These are phyloP conservation scores for Dicrurus megarhynchus DNA, from an alignment of 2,113 vertebrate genomes.

Conservation along the genomic window DNA sequence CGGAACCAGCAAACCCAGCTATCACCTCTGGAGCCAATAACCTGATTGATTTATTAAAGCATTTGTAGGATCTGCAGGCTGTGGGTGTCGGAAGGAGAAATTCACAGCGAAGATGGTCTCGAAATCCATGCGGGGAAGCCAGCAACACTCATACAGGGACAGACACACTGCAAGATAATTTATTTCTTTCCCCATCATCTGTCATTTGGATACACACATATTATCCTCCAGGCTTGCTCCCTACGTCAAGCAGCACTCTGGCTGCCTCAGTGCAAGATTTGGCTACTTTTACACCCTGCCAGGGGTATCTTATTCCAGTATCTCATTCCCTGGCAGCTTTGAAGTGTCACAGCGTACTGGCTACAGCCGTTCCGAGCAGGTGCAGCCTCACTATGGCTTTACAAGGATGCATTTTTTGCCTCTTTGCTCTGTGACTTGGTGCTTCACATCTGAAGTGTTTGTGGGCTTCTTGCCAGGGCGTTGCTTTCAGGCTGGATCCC, in stretches of 20 bases:
- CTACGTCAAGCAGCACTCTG: not conserved
- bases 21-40: not conserved
- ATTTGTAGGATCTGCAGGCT: not conserved
- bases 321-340: not conserved
- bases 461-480: not conserved
- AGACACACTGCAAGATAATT: not conserved
- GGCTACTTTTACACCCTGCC: not conserved
- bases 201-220: not conserved
- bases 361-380: not conserved
- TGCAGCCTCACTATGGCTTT: not conserved
- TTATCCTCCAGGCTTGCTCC: not conserved
- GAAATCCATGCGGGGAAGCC: not conserved
- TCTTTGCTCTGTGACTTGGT: not conserved
- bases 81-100: not conserved
- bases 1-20: not conserved
- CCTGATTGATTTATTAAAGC: not conserved
- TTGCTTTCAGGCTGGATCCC: not conserved
- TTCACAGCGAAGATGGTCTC: not conserved
- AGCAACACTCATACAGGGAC: not conserved
- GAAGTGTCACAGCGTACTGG: not conserved
- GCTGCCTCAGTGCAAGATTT: not conserved
- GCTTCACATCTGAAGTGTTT: constrained; percentile 18
- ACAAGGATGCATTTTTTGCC: not conserved
- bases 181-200: not conserved
- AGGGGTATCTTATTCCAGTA: not conserved